phyloP scores from a whole-genome alignment of 2,797 vertebrate genomes.

The Sebastes paucispinis region DNA sequence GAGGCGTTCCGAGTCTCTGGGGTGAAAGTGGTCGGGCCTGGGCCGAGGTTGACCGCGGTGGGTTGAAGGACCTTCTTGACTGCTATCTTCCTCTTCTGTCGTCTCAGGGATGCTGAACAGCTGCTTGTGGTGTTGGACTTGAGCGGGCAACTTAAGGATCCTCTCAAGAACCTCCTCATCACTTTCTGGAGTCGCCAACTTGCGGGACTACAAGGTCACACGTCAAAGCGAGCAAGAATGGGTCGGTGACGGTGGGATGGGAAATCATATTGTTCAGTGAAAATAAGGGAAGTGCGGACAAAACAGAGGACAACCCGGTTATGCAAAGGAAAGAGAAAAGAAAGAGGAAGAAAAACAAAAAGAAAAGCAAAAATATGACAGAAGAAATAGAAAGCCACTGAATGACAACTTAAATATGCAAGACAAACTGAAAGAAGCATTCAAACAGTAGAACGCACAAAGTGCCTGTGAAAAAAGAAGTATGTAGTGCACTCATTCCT shows the following conservation, averaged over 20 bases:
- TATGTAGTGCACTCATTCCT: neutral
- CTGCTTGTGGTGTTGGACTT: conserved; percentile 85
- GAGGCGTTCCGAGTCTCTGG: conserved; percentile 37
- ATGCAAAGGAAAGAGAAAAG: conserved; percentile 58
- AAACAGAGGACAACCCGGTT: conserved; percentile 40
- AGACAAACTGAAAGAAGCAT: conserved; percentile 24
- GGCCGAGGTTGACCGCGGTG: conserved; percentile 33
- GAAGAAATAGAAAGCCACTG: conserved; percentile 34
- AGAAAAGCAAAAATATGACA: conserved; percentile 40
- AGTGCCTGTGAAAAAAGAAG: neutral
- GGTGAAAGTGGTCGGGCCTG: conserved; percentile 20
- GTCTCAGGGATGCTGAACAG: conserved; percentile 94
- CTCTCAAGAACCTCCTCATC: conserved; percentile 93
- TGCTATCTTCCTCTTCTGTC: conserved; percentile 89
- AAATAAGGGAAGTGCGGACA: conserved; percentile 38
- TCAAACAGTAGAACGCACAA: conserved; percentile 20
- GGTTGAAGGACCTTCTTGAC: conserved; percentile 61
- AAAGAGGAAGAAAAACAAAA: conserved; percentile 50
- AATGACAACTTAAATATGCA: conserved; percentile 5
- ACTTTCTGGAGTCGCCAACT: conserved; percentile 86
- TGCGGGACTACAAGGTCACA: conserved; percentile 67
- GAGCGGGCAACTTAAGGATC: conserved; percentile 90
- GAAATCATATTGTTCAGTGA: conserved; percentile 27
- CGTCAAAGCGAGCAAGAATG: conserved; percentile 43
- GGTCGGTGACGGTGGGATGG: conserved; percentile 26